Evolutionary conservation across 2,113 vertebrate species (phyloP).

Genomic region (Campylomormyrus tamandua): DNA sequence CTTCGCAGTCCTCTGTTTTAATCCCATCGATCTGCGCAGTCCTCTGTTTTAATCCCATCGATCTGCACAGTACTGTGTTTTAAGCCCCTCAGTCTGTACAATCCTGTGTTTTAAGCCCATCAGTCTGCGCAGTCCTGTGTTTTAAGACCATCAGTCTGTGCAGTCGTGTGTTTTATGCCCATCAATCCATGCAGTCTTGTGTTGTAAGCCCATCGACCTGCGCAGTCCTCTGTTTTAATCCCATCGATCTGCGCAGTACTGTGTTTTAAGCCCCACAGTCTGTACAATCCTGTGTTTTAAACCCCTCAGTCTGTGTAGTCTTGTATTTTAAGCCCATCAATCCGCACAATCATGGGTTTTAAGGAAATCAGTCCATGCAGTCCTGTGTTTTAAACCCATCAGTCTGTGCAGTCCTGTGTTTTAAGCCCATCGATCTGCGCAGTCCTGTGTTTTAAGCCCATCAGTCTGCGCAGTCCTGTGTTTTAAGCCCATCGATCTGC

Average conservation of each 20-base stretch:
- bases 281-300: background rate
- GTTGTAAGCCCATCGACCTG: background rate
- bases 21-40: background rate
- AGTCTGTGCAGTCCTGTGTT: background rate
- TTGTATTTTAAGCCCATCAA: background rate
- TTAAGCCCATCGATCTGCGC: rapidly evolving
- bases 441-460: too few relatives aligned
- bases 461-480: too few relatives aligned
- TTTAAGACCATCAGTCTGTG: background rate
- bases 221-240: background rate
- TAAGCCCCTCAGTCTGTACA: background rate
- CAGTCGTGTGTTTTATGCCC: background rate
- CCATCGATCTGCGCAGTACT: background rate
- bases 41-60: background rate
- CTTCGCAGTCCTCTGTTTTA: background rate
- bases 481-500: background rate
- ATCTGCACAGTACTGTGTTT: background rate
- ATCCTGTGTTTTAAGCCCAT: background rate
- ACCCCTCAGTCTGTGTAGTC: background rate
- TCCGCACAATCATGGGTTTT: background rate
- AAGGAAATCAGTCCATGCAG: background rate
- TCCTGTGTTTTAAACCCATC: too few relatives aligned
- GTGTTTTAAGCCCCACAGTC: background rate
- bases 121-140: background rate
- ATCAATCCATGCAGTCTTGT: too few relatives aligned